Evolutionary conservation across 1,140 invertebrate species (phyloP).

Genomic region (Scaptomyza hsui): DNA sequence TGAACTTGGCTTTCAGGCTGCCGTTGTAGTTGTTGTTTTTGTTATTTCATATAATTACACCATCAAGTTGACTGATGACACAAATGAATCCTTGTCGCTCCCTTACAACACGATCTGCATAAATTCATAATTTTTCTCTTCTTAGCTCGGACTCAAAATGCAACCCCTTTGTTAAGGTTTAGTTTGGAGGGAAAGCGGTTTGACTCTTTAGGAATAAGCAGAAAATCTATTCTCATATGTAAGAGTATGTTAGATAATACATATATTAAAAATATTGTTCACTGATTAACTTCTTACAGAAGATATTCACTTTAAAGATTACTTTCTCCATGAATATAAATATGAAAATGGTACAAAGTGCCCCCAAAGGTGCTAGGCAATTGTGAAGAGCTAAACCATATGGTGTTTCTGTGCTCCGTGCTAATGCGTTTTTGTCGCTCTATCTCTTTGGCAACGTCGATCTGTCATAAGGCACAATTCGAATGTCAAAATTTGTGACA

Average conservation of each 20-base stretch:
- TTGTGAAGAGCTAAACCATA: conserved; percentile 38
- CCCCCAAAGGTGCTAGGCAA: conserved; percentile 27
- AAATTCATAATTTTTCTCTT: conserved; percentile 78
- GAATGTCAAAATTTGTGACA: conserved; percentile 78
- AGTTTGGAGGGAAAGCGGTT: conserved; percentile 10
- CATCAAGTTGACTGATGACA: conserved; percentile 84
- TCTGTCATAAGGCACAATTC: conserved; percentile 75
- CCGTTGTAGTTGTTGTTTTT: conserved; percentile 51
- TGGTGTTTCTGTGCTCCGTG: conserved; percentile 27
- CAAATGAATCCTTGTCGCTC: conserved; percentile 83
- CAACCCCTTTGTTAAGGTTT: conserved; percentile 18
- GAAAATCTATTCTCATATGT: background rate
- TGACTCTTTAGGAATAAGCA: conserved; percentile 12
- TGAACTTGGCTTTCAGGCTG: conserved; percentile 55
- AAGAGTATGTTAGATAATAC: background rate
- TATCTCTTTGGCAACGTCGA: conserved; percentile 43
- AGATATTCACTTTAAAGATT: background rate
- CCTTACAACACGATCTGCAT: conserved; percentile 72
- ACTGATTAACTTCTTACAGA: too few species aligned
- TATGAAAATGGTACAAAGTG: background rate
- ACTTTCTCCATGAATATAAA: background rate
- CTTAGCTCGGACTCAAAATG: conserved; percentile 3
- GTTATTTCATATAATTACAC: conserved; percentile 82
- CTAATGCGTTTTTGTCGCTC: conserved; percentile 55
- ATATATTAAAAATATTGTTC: too few species aligned